Base-by-base conservation (phyloP, 2,797 vertebrate genomes). In the Botia kubotai region DNA sequence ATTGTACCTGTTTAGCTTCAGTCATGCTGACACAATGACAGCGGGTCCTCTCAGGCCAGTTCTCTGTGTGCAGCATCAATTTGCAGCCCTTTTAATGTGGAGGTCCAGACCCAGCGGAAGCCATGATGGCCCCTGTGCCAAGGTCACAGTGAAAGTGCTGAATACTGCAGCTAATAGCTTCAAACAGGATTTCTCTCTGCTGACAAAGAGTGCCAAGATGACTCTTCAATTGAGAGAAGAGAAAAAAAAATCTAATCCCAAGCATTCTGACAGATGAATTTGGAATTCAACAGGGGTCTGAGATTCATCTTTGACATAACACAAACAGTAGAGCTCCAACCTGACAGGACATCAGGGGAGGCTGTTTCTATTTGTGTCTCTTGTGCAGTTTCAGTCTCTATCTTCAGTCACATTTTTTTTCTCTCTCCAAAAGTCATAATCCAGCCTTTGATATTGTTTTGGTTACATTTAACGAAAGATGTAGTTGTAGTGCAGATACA, bases 91-190 rank as follows among this genome's bases (percentile, higher is more conserved):
- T 77, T 14, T 36, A 39, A 29, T 72, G 60, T 16, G 7, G 48
- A 80, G 58, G 60, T 72, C 46, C 5, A 13, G 77, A 72, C 77
- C 48, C 77, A 23, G 77, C 69, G 55, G 69, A 79, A 43, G n/a
- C 33, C 39, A 65, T 0, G 1, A 8, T 19, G 19, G 70, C 46
- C 69, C 60, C 52, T 75, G 48, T 60, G 48, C 72, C 69, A 84
- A 87, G 79, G 84, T 87, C 84, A 84, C 33, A 19, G 72, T 71
- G 52, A 80, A 84, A 81, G 23, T 82, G 83, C 79, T 81, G 84
- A 86, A 75, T 43, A 23, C 19, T 62, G 36, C 57, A 63, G 21
- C 52, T 39, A 12, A 19, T 50, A 70, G 12, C 82, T 66, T 74
- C 69, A 55, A 7, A 72, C 16, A 58, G 52, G 60, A 84, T 75